Percentiles rank a stretch among this genome's conserved stretches.
Evolutionary conservation across 2,888 invertebrate genomes (phyloP).

Genomic region (Physocephala rufipes): DNA sequence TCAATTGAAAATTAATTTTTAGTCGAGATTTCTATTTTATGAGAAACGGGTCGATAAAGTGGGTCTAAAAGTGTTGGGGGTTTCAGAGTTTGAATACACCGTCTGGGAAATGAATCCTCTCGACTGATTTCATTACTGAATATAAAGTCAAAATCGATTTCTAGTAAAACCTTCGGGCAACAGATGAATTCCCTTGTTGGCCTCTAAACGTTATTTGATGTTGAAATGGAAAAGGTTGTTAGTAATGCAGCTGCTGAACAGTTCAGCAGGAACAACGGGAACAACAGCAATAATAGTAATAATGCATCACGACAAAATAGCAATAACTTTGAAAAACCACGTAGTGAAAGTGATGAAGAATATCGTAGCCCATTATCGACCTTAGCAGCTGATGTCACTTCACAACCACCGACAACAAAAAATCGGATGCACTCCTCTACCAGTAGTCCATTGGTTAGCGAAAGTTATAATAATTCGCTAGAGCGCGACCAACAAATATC

Average conservation of each 20-base stretch:
- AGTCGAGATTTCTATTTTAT: too few species aligned
- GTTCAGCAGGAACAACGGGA: constrained; percentile 30
- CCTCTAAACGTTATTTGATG: background rate
- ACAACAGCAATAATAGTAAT: constrained; percentile 41
- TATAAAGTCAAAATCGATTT: too few species aligned
- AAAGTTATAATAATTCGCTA: background rate
- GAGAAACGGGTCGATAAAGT: background rate
- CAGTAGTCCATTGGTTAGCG: constrained; percentile 36
- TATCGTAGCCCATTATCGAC: constrained; percentile 49
- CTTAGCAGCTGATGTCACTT: background rate
- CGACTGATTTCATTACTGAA: too few species aligned
- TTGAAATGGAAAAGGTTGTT: constrained; percentile 40
- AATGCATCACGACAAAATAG: constrained; percentile 28
- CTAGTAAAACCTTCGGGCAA: background rate
- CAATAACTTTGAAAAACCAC: constrained; percentile 63
- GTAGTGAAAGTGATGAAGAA: constrained; percentile 69
- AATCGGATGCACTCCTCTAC: constrained; percentile 26
- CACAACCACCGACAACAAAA: constrained; percentile 3
- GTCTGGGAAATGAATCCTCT: background rate
- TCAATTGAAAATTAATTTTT: too few species aligned
- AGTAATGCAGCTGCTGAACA: background rate
- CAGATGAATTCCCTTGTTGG: background rate
- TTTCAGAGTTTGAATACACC: background rate
- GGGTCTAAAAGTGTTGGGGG: background rate
- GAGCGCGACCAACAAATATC: background rate